Evolutionary conservation across 2,888 invertebrate species (phyloP), one percentile per base, ranked within the genome.

Genomic region (Phalera bucephala): DNA sequence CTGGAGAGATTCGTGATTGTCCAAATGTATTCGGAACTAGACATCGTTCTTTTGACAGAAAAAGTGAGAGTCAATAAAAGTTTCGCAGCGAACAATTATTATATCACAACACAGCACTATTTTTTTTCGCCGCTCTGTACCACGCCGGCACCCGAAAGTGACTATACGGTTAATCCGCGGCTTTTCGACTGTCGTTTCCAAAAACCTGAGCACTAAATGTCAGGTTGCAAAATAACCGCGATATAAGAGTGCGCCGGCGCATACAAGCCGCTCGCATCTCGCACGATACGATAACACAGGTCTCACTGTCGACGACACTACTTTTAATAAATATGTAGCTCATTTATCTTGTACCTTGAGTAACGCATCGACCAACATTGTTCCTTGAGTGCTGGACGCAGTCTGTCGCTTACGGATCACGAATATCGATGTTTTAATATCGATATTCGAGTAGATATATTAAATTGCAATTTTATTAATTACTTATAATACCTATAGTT

Each of bases 171-270:
- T 76, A 76, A 82, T 80, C 77, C 74, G 74, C 63, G 57, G 61
- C 67, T 82, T 79, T 79, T 72, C 59, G 66, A 71, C 54, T 72
- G 71, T 70, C 59, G 79, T 81, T 81, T 77, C 83, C 83, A 73
- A 88, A 86, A 85, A 81, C 76, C 72, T 73, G 80, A 74, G 73
- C 73, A 72, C 75, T 82, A 79, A 81, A 81, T 75, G 75, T 80
- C 72, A 69, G 71, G 74, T 77, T 79, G 77, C 80, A 79, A 80
- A 76, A 67, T 70, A 71, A 71, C 67, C 74, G 76, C 77, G 81
- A 72, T 80, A 78, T 72, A 72, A 71, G 72, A 72, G 73, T 68
- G 78, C 72, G 72, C 54, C 62, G 65, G 61, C 67, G 73, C 72
- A 70, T 64, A 56, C 74, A 72, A 72, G 68, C 52, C 70, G 73